Conservation (phyloP, 2,888 invertebrate species). For the Nemurella pictetii region DNA sequence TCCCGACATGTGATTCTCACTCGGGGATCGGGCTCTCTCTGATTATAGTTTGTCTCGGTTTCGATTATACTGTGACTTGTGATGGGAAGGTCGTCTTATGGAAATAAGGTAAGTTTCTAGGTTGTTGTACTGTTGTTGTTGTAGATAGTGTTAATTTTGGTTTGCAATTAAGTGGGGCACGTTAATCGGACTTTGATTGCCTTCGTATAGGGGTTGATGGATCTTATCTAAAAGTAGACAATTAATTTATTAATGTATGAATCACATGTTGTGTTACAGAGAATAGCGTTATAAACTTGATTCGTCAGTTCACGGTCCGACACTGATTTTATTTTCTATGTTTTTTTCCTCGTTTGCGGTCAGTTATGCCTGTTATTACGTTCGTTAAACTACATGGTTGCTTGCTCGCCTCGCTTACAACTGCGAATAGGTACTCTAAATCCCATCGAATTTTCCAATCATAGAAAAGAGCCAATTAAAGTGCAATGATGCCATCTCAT, state of each 20-base stretch:
- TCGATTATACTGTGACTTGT: background rate
- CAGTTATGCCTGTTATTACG: background rate
- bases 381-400: background rate
- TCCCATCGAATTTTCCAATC: background rate
- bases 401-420: no score
- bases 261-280: no score
- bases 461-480: background rate
- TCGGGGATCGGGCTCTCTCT: background rate
- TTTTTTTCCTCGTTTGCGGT: background rate
- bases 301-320: background rate
- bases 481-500: background rate
- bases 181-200: background rate
- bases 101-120: background rate
- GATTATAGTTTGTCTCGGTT: background rate
- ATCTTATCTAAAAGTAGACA: background rate
- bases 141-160: background rate
- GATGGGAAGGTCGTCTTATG: background rate
- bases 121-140: no score
- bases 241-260: background rate
- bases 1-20: background rate
- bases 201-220: background rate
- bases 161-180: background rate
- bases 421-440: no score
- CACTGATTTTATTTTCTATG: background rate
- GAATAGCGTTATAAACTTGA: background rate